Conservation (phyloP, 2,888 invertebrate genomes). For the Adela reaumurella region DNA sequence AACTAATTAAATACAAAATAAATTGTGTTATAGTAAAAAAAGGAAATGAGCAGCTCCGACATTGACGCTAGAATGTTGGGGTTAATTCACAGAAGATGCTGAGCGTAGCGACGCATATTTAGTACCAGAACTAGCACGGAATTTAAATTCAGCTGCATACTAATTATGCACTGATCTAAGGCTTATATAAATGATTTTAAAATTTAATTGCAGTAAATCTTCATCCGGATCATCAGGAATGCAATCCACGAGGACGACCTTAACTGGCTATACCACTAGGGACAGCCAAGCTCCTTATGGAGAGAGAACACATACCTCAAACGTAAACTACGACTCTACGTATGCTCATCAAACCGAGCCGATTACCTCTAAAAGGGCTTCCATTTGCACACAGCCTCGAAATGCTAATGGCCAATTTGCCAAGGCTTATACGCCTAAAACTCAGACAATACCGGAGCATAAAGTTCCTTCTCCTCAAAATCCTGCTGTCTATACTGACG, state of each 20-base stretch:
- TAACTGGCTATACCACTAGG: slow-evolving; percentile 38
- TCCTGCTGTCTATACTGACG: slow-evolving; percentile 38
- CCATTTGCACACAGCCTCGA: slow-evolving; percentile 33
- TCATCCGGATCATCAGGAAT: slow-evolving; percentile 45
- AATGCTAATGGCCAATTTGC: slow-evolving; percentile 38
- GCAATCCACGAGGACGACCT: slow-evolving; percentile 45
- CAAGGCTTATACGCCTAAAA: slow-evolving; percentile 19
- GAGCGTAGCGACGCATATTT: too few relatives aligned
- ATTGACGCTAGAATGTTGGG: too few relatives aligned
- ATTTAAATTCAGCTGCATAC: too few relatives aligned
- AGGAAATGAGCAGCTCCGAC: too few relatives aligned
- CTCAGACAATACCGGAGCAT: slow-evolving; percentile 25
- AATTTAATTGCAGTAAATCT: slow-evolving; percentile 42
- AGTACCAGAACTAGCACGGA: too few relatives aligned
- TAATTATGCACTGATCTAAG: neutral
- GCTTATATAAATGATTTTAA: neutral
- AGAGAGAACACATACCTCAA: slow-evolving; percentile 10
- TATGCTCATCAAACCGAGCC: slow-evolving; percentile 40
- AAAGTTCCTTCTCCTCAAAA: slow-evolving; percentile 22
- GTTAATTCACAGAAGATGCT: too few relatives aligned
- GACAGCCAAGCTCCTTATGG: slow-evolving; percentile 6
- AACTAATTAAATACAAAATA: too few relatives aligned
- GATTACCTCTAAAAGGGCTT: slow-evolving; percentile 35
- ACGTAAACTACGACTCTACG: slow-evolving; percentile 39
- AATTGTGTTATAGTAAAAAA: too few relatives aligned